These are phyloP conservation scores for Oxytorus armatus DNA, from an alignment of 2,888 invertebrate genomes.

Conservation along the genomic window DNA sequence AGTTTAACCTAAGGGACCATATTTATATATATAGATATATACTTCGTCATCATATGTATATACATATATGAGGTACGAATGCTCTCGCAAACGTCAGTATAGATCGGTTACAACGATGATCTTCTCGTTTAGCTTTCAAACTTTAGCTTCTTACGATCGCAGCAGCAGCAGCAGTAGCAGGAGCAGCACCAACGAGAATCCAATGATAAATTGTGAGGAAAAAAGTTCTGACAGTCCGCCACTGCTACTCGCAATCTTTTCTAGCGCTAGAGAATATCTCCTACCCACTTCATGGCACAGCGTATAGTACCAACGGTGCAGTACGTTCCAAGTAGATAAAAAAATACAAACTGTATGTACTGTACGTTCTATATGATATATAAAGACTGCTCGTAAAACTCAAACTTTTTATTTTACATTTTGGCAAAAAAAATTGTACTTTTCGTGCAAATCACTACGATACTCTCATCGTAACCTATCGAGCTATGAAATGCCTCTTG, in stretches of 20 bases:
- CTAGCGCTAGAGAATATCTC: slow-evolving; percentile 36
- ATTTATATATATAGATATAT: slow-evolving; percentile 20
- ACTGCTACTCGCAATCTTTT: slow-evolving; percentile 35
- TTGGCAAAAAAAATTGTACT: no score
- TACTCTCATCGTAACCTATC: no score
- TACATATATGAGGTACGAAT: slow-evolving; percentile 69
- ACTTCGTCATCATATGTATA: slow-evolving; percentile 72
- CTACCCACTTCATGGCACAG: slow-evolving; percentile 4
- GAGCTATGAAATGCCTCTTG: no score
- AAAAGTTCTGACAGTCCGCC: slow-evolving; percentile 65
- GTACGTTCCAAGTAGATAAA: no score
- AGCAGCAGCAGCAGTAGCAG: neutral
- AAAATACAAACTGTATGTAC: neutral
- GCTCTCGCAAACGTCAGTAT: slow-evolving; percentile 10
- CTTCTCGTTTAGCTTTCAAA: slow-evolving; percentile 55
- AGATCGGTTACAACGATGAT: slow-evolving; percentile 54
- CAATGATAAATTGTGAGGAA: slow-evolving; percentile 66
- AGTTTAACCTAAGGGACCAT: slow-evolving; percentile 4
- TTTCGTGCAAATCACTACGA: no score
- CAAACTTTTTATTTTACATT: no score
- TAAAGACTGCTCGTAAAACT: no score
- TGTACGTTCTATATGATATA: neutral
- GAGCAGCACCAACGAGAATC: slow-evolving; percentile 24
- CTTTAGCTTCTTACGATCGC: slow-evolving; percentile 21
- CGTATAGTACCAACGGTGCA: neutral